A percentile compares a stretch with the other conserved stretches of the same genome.
Evolutionary conservation across 2,113 vertebrate species (phyloP).

Genomic region (Lota lota): DNA sequence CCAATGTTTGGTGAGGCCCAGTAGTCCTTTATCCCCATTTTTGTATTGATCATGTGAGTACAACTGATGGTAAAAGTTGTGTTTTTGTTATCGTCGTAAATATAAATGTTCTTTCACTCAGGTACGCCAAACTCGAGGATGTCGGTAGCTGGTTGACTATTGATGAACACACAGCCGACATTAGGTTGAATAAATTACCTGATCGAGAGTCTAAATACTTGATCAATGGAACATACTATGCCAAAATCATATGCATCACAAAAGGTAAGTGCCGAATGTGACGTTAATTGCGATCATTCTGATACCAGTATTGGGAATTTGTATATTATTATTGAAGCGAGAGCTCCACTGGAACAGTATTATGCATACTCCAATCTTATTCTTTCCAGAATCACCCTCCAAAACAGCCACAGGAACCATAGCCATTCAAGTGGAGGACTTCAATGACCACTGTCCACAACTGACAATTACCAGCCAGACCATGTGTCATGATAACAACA

Average conservation of each 20-base stretch:
- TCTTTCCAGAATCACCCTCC: conserved; percentile 32
- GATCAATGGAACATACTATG: conserved; percentile 79
- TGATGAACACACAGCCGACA: conserved; percentile 79
- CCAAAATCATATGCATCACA: conserved; percentile 78
- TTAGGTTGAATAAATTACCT: conserved; percentile 80
- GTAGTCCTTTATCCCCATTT: too few species aligned
- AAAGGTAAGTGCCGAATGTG: conserved; percentile 72
- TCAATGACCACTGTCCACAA: conserved; percentile 82
- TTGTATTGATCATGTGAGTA: too few species aligned
- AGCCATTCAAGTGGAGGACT: conserved; percentile 73
- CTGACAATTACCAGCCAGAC: conserved; percentile 63
- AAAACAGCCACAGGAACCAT: conserved; percentile 76
- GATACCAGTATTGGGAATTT: not conserved
- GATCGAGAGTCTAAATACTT: conserved; percentile 77
- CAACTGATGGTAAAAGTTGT: not conserved
- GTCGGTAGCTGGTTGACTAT: conserved; percentile 82
- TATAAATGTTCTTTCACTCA: conserved; percentile 45
- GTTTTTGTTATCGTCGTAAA: not conserved
- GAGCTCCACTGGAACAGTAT: not conserved
- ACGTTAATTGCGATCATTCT: not conserved
- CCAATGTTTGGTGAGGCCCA: conserved; percentile 78
- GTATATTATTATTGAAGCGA: not conserved
- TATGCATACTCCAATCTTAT: not conserved
- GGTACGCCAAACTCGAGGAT: conserved; percentile 81
- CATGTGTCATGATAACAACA: conserved; percentile 68